Evolutionary conservation across 2,797 vertebrate species (phyloP).

Genomic region (Parauchenoglanis punctatus): DNA sequence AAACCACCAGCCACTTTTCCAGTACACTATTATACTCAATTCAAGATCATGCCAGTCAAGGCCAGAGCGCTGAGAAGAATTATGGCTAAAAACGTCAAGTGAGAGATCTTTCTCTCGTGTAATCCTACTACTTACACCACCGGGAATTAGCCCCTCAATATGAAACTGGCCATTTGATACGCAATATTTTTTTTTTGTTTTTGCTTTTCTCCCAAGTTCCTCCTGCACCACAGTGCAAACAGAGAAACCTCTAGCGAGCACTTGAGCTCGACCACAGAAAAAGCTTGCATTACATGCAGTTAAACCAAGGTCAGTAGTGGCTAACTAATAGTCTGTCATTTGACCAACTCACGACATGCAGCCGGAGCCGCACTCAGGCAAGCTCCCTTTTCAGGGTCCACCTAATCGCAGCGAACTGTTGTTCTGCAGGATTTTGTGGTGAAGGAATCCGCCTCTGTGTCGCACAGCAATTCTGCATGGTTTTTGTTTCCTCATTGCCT

Average conservation of each 20-base stretch:
- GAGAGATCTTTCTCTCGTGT: conserved; percentile 37
- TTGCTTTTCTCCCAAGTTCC: conserved; percentile 35
- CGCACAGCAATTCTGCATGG: conserved; percentile 40
- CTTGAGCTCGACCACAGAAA: conserved; percentile 51
- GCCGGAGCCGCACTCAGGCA: conserved; percentile 27
- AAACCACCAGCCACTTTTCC: conserved; percentile 27
- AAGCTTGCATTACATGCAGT: conserved; percentile 49
- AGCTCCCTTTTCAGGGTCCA: conserved; percentile 27
- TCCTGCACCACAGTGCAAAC: conserved; percentile 49
- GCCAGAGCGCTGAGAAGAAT: conserved; percentile 26
- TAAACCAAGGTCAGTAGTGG: conserved; percentile 40
- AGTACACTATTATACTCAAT: conserved; percentile 19
- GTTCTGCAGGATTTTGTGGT: conserved; percentile 53
- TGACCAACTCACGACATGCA: conserved; percentile 21
- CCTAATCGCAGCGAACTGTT: conserved; percentile 36
- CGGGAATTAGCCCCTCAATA: conserved; percentile 30
- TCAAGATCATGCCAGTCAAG: conserved; percentile 36
- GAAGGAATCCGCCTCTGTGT: conserved; percentile 40
- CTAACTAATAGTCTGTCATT: conserved; percentile 39
- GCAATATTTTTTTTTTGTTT: not conserved
- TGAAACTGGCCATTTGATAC: conserved; percentile 30
- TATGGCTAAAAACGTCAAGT: conserved; percentile 16
- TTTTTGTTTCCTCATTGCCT: conserved; percentile 40
- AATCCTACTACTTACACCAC: conserved; percentile 56
- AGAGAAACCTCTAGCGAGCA: conserved; percentile 52